These are phyloP conservation scores for Petaurus breviceps DNA, from an alignment of 2,113 vertebrate species.

Conservation along the genomic window DNA sequence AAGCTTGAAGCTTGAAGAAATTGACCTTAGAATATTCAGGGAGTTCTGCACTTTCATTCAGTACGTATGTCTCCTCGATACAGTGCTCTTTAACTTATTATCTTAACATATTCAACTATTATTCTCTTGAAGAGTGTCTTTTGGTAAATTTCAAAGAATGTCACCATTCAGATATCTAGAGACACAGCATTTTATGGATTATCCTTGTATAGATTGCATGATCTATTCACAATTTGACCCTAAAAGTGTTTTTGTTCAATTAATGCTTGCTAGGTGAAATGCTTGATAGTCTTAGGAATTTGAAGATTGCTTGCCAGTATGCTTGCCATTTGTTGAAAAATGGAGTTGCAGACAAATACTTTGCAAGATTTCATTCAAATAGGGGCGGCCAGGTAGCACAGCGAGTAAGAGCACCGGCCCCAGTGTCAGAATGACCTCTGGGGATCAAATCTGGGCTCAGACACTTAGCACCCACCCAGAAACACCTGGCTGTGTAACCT, in stretches of 20 bases:
- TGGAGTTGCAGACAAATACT: background rate
- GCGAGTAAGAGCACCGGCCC: too few species aligned
- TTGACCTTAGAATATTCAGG: background rate
- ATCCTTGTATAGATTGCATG: background rate
- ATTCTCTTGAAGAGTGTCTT: background rate
- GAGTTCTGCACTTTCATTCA: background rate
- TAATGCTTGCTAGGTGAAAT: background rate
- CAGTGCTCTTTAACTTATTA: background rate
- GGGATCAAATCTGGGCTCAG: too few species aligned
- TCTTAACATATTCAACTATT: background rate
- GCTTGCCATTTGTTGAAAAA: background rate
- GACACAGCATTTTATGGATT: background rate
- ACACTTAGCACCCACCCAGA: too few species aligned
- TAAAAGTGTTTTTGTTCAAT: background rate
- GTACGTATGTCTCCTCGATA: background rate
- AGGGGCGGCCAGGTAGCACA: too few species aligned
- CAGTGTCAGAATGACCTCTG: too few species aligned
- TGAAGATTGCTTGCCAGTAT: background rate
- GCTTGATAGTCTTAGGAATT: background rate
- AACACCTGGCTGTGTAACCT: too few species aligned
- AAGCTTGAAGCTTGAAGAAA: background rate
- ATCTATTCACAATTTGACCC: background rate
- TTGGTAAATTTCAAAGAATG: background rate
- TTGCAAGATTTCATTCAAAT: background rate
- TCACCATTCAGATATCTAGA: background rate